These are phyloP conservation scores for Anastrepha obliqua DNA, from an alignment of 1,140 invertebrate species.

Conservation along the genomic window DNA sequence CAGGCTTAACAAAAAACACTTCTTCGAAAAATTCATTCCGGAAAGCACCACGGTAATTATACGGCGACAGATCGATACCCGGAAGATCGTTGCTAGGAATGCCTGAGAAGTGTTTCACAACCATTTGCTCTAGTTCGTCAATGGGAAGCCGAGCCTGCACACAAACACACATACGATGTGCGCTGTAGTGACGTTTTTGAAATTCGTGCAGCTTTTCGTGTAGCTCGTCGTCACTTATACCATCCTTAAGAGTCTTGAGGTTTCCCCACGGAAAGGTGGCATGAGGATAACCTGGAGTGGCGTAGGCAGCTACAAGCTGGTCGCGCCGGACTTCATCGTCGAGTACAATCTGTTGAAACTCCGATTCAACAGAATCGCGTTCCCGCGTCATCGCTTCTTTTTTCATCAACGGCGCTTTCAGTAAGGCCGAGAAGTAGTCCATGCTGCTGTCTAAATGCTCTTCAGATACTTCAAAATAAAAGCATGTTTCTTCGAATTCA, in stretches of 20 bases:
- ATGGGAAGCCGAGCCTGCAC: constrained; percentile 87
- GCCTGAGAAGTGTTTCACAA: constrained; percentile 79
- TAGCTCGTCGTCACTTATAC: constrained; percentile 80
- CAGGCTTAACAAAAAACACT: constrained; percentile 86
- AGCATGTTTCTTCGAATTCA: constrained; percentile 89
- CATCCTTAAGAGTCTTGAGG: constrained; percentile 83
- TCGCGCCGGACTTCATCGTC: constrained; percentile 75
- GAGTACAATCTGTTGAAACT: constrained; percentile 70
- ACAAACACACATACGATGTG: constrained; percentile 91
- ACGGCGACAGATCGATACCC: constrained; percentile 77
- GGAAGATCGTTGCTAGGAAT: constrained; percentile 80
- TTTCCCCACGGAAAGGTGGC: constrained; percentile 92
- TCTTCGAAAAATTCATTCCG: constrained; percentile 80
- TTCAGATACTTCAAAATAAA: constrained; percentile 91
- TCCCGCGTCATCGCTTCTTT: constrained; percentile 91
- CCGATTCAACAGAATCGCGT: constrained; percentile 93
- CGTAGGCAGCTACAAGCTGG: constrained; percentile 83
- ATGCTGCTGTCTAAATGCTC: constrained; percentile 83
- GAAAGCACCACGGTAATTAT: constrained; percentile 77
- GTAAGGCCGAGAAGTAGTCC: constrained; percentile 93
- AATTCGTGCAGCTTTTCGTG: constrained; percentile 85
- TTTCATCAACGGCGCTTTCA: constrained; percentile 90
- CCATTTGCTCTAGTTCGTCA: constrained; percentile 81
- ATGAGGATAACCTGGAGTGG: constrained; percentile 82
- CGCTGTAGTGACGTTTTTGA: constrained; percentile 88